These are phyloP conservation scores for Zaprionus bogoriensis DNA, from an alignment of 2,888 invertebrate species.

Conservation along the genomic window DNA sequence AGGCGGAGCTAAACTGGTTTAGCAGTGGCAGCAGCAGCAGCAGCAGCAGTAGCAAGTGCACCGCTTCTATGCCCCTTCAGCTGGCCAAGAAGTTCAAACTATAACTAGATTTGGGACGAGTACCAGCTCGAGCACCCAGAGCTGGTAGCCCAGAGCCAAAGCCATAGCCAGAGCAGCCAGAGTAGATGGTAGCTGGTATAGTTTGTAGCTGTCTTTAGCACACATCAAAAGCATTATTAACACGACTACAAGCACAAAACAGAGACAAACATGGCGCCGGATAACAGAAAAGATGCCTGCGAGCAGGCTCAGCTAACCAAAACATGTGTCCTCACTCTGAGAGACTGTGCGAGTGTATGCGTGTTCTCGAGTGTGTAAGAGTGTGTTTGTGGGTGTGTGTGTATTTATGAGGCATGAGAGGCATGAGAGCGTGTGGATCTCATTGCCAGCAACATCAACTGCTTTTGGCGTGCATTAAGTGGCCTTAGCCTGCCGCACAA, in stretches of 20 bases:
- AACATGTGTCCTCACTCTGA: constrained; percentile 71
- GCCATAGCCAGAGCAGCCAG: not conserved
- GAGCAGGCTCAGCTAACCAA: constrained; percentile 67
- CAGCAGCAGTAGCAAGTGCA: no score
- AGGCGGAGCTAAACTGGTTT: constrained; percentile 23
- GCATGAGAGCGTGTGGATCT: no score
- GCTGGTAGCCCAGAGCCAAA: not conserved
- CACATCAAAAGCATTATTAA: constrained; percentile 78
- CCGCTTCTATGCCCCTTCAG: no score
- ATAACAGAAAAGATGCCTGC: constrained; percentile 69
- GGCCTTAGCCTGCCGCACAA: constrained; percentile 76
- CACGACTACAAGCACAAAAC: constrained; percentile 57
- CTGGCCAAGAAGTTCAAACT: no score
- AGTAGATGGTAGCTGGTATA: constrained; percentile 36
- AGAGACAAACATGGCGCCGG: constrained; percentile 47
- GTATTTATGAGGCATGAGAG: constrained; percentile 61
- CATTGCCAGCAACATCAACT: constrained; percentile 55
- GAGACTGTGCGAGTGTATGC: constrained; percentile 6
- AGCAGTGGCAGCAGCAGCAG: constrained; percentile 16
- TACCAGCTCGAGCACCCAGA: not conserved
- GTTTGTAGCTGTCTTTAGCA: constrained; percentile 75
- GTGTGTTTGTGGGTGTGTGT: constrained; percentile 25
- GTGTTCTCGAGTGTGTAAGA: constrained; percentile 11
- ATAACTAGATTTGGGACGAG: not conserved
- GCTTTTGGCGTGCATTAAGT: constrained; percentile 78